A percentile compares a stretch with the other conserved stretches of the same genome.
phyloP scores from a whole-genome alignment of 1,140 invertebrate species.

The Bilobella aurantiaca region DNA sequence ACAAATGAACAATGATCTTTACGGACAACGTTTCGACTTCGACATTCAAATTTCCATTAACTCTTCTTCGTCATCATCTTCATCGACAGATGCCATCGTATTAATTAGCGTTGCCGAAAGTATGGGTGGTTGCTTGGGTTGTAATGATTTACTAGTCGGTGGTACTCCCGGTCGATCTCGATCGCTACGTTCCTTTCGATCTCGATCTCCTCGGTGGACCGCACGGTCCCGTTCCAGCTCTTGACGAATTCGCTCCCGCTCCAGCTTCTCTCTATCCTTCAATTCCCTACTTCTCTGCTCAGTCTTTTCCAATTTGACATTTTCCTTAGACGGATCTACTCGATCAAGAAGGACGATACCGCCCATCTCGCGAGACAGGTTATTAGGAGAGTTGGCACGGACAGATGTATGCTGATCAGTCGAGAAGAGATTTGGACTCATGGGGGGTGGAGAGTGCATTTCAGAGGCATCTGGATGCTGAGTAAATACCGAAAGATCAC shows the following conservation, averaged over 20 bases:
- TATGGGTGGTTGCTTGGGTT: neutral
- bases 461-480: neutral
- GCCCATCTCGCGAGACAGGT: neutral
- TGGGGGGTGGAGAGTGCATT: neutral
- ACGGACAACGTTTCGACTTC: too few relatives aligned
- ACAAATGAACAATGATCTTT: too few relatives aligned
- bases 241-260: neutral
- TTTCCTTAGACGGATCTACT: neutral
- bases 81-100: neutral
- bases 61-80: neutral
- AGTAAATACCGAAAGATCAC: neutral
- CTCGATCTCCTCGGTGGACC: neutral
- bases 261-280: neutral
- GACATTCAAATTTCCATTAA: neutral
- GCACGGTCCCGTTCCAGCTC: neutral
- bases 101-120: neutral
- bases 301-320: neutral
- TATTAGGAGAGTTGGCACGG: neutral
- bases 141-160: neutral
- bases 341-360: neutral
- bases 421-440: neutral
- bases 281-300: neutral
- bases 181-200: neutral
- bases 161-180: neutral
- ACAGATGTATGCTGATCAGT: neutral